Base-by-base conservation (phyloP, 2,113 vertebrate genomes). In the Oryzias javanicus region DNA sequence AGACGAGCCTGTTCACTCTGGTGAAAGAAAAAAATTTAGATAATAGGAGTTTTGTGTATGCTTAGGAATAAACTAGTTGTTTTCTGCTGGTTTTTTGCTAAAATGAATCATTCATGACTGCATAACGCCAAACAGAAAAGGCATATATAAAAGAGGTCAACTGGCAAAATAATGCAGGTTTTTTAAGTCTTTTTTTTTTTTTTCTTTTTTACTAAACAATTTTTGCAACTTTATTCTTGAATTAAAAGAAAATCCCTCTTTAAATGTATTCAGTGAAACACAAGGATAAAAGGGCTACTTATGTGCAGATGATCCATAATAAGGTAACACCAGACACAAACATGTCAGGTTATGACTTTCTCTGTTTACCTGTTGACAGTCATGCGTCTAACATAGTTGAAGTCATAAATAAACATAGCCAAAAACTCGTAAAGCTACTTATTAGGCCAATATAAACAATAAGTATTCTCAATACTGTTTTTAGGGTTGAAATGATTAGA, bases 1-100 rank as follows among this genome's bases (percentile, higher is more conserved):
- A 79, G 64, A 83, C 54, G 53, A 55, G 79, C 67, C 58, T 51
- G 82, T 71, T 55, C 59, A 57, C 42, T 72, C 54, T 71, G 53
- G 41, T 74, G 60, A 55, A 66, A 67, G 49, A 54, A 67, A 63
- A 70, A 47, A 49, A 74, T 57, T 53, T 19, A 76, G 65, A 63
- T 67, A 71, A 74, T 72, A 59, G 61, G 49, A 58, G 44, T 65
- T 54, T 20, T 45, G 41, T 60, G 56, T 63, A 19, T 24, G 53
- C 18, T 60, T 49, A 53, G 60, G 62, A 55, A 47, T 50, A 66
- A 66, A 60, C 51, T 20, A 22, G 47, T 67, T 78, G 62, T 78
- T 73, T 22, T 67, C 35, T 59, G 24, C 17, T 55, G 10, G 69
- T 73, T 52, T 35, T 67, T 15, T 5, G 10, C 35, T 61, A 41